Base-by-base conservation (phyloP, 2,113 vertebrate species). In the Muntiacus muntjak region DNA sequence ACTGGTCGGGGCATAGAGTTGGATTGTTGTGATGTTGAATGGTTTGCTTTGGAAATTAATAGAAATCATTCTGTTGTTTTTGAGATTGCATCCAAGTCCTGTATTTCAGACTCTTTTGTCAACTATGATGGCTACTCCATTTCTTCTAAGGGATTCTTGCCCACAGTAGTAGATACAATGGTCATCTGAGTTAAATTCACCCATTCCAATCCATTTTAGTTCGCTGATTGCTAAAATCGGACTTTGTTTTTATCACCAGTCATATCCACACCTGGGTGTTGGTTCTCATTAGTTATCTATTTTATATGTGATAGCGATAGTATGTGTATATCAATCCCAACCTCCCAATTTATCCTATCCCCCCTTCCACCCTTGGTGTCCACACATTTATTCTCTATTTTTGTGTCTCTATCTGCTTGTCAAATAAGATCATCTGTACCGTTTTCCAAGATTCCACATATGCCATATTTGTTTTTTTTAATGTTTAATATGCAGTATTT, bases 221-320 rank as follows among this genome's bases (percentile, higher is more conserved):
- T 71, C 19, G 1, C 62, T 36, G n/a, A 23, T 71, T 71, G 1
- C 64, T 36, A 71, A 12, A 71, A 12, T 71, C 10, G 0, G 67
- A 23, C n/a, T 12, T 71, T 40, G 67, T n/a, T 71, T 36, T 17
- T 19, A 21, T 67, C 64, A 67, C 33, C 64, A 67, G n/a, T 40
- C 67, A 71, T 5, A 23, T 40, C 67, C 67, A 71, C 67, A 71
- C 6, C n/a, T 23, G n/a, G n/a, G 10, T 40, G n/a, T 6, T 40
- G 36, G 40, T 76, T 76, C 36, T 76, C 71, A 26, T 7, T 76
- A 76, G 23, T 76, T 76, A 26, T 4, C 23, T 15, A 43, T 14
- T 76, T 43, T 76, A 76, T 76, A 43, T 43, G 23, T 76, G 25
- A 40, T 26, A 43, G 23, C 23, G 26, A 4, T 26, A 76, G 5